phyloP scores from a whole-genome alignment of 2,888 invertebrate species.

The Hymenopus coronatus region DNA sequence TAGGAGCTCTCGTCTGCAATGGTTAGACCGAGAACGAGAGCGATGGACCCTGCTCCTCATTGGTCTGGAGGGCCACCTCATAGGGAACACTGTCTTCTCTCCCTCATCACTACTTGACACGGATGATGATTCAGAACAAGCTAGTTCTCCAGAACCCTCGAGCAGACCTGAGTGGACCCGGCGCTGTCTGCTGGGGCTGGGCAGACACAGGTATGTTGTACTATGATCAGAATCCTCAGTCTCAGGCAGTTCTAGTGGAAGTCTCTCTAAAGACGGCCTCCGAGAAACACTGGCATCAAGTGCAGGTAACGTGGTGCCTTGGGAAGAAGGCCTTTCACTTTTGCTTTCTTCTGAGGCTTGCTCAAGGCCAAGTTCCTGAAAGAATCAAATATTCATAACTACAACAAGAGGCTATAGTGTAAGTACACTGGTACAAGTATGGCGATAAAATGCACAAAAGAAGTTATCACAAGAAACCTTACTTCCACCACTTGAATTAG shows the following conservation, averaged over 20 bases:
- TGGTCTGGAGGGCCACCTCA: conserved; percentile 23
- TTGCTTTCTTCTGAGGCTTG: not conserved
- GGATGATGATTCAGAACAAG: conserved; percentile 28
- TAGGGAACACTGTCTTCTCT: conserved; percentile 19
- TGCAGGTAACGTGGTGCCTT: not conserved
- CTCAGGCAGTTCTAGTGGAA: not conserved
- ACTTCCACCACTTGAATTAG: too few species aligned
- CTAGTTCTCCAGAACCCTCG: conserved; percentile 29
- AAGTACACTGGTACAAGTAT: too few species aligned
- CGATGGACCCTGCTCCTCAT: not conserved
- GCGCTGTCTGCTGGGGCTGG: not conserved
- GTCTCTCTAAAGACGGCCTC: conserved; percentile 5
- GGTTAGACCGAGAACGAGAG: conserved; percentile 9
- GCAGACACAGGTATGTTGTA: conserved; percentile 24
- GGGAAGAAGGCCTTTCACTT: not conserved
- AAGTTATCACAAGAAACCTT: too few species aligned
- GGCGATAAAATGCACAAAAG: too few species aligned
- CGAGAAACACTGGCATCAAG: not conserved
- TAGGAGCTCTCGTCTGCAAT: not conserved
- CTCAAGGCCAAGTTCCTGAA: not conserved
- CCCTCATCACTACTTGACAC: conserved; percentile 13
- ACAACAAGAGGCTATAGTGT: too few species aligned
- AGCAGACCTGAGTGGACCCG: not conserved
- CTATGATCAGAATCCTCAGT: conserved; percentile 14
- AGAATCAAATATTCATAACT: not conserved